A percentile compares a stretch with the other conserved stretches of the same genome.
These are phyloP conservation scores for Merops nubicus DNA, from an alignment of 2,113 vertebrate species.

Conservation along the genomic window DNA sequence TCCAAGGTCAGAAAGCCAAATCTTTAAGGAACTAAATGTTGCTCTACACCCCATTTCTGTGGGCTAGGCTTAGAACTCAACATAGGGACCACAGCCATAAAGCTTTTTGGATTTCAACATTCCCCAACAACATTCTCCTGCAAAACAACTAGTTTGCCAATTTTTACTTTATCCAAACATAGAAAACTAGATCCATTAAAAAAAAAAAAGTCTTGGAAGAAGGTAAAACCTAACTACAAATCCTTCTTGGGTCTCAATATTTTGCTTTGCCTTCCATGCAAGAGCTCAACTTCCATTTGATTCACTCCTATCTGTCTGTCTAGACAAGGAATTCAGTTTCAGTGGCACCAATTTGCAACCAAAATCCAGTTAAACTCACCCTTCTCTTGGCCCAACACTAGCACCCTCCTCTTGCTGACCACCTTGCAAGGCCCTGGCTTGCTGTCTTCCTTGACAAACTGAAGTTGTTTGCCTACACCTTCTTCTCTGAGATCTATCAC, in stretches of 20 bases:
- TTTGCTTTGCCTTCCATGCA: neutral
- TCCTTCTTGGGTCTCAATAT: neutral
- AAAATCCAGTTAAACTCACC: neutral
- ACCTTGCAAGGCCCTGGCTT: neutral
- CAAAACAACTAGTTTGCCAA: neutral
- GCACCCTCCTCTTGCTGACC: neutral
- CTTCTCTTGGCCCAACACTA: neutral
- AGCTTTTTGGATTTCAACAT: rapidly evolving
- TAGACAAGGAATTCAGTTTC: neutral
- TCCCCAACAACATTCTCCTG: neutral
- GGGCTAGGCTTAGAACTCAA: neutral
- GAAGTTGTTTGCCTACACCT: neutral
- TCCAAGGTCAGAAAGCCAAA: neutral
- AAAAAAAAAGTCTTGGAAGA: neutral
- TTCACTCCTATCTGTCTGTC: neutral
- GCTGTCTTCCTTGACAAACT: neutral
- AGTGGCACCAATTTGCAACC: rapidly evolving
- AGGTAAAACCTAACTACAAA: neutral
- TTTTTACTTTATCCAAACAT: neutral
- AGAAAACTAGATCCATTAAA: neutral
- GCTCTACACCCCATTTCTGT: neutral
- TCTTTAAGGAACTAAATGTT: neutral
- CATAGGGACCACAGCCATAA: neutral
- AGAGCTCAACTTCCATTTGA: neutral
- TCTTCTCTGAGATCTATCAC: neutral